A percentile compares a stretch with the other conserved stretches of the same genome.
Evolutionary conservation across 2,113 vertebrate genomes (phyloP).

Genomic region (Actinemys pallida): DNA sequence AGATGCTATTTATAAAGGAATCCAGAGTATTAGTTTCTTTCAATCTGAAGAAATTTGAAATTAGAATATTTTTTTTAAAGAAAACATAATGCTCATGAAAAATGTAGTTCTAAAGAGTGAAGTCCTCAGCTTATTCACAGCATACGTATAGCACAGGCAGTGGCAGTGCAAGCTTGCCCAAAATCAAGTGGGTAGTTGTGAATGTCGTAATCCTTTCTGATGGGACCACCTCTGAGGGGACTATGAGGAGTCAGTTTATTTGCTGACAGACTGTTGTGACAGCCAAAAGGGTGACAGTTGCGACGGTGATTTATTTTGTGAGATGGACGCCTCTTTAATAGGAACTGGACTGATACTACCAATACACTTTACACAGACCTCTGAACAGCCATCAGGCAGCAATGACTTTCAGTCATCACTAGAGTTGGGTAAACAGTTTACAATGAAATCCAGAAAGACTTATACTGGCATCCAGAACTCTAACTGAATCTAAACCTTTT

Average conservation of each 20-base stretch:
- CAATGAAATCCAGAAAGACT: neutral
- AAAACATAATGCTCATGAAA: neutral
- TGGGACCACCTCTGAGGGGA: neutral
- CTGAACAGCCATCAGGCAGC: neutral
- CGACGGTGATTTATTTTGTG: neutral
- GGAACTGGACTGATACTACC: neutral
- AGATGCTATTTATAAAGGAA: constrained; percentile 45
- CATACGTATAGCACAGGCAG: neutral
- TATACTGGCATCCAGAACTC: neutral
- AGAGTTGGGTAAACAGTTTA: neutral
- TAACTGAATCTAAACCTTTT: neutral
- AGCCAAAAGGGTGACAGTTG: neutral
- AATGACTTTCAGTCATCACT: neutral
- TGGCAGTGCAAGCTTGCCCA: neutral
- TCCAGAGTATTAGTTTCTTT: constrained; percentile 27
- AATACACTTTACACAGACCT: neutral
- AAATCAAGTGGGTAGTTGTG: neutral
- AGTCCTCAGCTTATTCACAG: neutral
- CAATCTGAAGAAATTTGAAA: constrained; percentile 19
- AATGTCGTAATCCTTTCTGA: neutral
- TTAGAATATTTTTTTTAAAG: neutral
- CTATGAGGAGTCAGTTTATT: neutral
- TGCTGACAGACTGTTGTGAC: neutral
- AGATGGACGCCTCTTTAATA: neutral
- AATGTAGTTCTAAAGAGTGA: neutral